Evolutionary conservation across 2,797 vertebrate genomes (phyloP).

Genomic region (Natrix natrix): DNA sequence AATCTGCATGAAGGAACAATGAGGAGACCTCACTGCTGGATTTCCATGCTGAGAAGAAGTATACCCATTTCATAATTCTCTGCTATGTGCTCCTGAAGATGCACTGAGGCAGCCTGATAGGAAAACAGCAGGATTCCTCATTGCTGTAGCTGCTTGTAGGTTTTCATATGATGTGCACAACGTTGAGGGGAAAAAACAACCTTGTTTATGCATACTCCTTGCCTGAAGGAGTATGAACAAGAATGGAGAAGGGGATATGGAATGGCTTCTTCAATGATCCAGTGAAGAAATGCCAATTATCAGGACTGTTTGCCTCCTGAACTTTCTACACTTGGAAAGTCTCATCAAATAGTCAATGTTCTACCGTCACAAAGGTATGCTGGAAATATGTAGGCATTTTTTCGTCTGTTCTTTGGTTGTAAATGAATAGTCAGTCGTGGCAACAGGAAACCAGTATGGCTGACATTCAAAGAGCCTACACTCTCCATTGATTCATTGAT

Average conservation of each 20-base stretch:
- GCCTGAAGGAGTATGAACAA: not conserved
- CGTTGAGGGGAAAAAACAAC: not conserved
- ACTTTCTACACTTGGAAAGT: not conserved
- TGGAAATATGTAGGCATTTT: not conserved
- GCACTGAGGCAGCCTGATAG: not conserved
- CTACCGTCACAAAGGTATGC: not conserved
- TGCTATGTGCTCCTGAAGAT: not conserved
- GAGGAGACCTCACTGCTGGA: not conserved
- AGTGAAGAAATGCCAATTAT: not conserved
- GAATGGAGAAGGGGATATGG: not conserved
- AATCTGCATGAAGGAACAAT: not conserved
- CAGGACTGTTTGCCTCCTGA: not conserved
- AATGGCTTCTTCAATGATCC: not conserved
- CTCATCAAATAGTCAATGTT: not conserved
- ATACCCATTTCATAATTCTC: not conserved
- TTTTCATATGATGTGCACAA: not conserved
- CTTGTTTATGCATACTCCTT: not conserved
- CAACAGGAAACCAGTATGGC: not conserved
- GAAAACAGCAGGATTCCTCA: not conserved
- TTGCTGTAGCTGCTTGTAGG: not conserved
- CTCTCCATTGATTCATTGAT: not conserved
- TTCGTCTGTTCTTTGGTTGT: not conserved
- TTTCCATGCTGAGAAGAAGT: not conserved
- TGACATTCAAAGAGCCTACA: not conserved
- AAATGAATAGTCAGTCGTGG: not conserved